Base-by-base conservation (phyloP, 2,888 invertebrate species). In the Tribolium freemani region DNA sequence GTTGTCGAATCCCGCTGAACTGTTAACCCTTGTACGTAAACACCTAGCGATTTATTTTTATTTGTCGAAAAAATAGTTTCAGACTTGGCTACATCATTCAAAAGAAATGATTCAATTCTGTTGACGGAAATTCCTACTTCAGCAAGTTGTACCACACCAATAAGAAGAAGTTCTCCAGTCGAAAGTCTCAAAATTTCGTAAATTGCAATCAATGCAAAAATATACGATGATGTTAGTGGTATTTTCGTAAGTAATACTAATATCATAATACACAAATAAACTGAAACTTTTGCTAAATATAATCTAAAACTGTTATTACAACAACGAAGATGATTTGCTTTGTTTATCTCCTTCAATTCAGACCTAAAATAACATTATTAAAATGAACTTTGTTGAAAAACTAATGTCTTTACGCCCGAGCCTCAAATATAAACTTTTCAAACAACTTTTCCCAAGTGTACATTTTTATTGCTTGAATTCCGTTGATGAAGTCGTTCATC, bases 381-480 rank as follows among this genome's bases (percentile, higher is more conserved):
- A 26, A 45, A 45, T 16, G 5, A 26, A 10, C 1, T 53, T 4
- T 8, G 9, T 21, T 21, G 10, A 3, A 53, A n/a, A 16, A 13
- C 0, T 13, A 53, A 20, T 13, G 8, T 45, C 11, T 13, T 50
- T 2, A 53, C 53, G 2, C 10, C 6, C 53, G 10, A 53, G 53
- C 20, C 10, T 10, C 26, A 9, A 13, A 5, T n/a, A 53, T 8
- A 3, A 16, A 26, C 1, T 53, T 9, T 53, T 20, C 53, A 21
- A 53, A 53, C 6, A 26, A 3, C 5, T 53, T 53, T 21, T 54
- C 44, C 45, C 50, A 53, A 53, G 21, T 26, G 16, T 53, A 53
- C 53, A 53, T 20, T 21, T 53, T 53, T 5, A 53, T 53, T 8
- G 53, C 53, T 20, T 53, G 20, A 53, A 53, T 53, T 3, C 53